Percentiles rank a stretch among this genome's conserved stretches.
Evolutionary conservation across 2,888 invertebrate genomes (phyloP).

Genomic region (Erebia epiphron): DNA sequence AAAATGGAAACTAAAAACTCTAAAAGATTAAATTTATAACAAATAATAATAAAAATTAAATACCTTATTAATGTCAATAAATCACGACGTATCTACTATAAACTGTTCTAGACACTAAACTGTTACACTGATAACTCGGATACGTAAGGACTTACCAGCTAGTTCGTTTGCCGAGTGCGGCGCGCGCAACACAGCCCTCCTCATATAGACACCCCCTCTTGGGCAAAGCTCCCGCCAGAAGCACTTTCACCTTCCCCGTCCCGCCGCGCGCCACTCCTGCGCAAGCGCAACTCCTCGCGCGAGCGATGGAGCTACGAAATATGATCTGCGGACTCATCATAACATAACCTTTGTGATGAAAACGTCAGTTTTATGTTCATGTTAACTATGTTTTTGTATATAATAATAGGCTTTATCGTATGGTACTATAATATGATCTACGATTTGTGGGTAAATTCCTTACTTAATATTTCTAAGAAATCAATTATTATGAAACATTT

Average conservation of each 20-base stretch:
- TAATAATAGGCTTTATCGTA: too few relatives aligned
- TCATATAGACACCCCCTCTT: slow-evolving; percentile 63
- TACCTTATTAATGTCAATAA: not conserved
- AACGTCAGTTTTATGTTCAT: not conserved
- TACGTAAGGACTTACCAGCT: slow-evolving; percentile 64
- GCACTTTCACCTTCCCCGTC: slow-evolving; percentile 45
- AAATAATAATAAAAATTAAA: too few relatives aligned
- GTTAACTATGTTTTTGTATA: too few relatives aligned
- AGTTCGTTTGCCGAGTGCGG: slow-evolving; percentile 59
- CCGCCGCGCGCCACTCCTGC: slow-evolving; percentile 58
- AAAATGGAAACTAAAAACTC: too few relatives aligned
- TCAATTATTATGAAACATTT: not conserved
- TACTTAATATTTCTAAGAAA: too few relatives aligned
- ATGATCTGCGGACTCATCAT: not conserved
- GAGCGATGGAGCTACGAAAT: slow-evolving; percentile 38
- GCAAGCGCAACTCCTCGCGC: slow-evolving; percentile 44
- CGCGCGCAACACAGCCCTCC: slow-evolving; percentile 62
- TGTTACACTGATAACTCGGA: not conserved
- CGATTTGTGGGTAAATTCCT: too few relatives aligned
- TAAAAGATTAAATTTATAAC: too few relatives aligned
- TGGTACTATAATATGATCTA: too few relatives aligned
- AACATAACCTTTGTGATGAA: not conserved
- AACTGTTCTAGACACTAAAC: not conserved
- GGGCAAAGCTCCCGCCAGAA: slow-evolving; percentile 6
- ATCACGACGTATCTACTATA: not conserved